Evolutionary conservation across 2,797 vertebrate genomes (phyloP).

Genomic region (Chaetophractus vellerosus): DNA sequence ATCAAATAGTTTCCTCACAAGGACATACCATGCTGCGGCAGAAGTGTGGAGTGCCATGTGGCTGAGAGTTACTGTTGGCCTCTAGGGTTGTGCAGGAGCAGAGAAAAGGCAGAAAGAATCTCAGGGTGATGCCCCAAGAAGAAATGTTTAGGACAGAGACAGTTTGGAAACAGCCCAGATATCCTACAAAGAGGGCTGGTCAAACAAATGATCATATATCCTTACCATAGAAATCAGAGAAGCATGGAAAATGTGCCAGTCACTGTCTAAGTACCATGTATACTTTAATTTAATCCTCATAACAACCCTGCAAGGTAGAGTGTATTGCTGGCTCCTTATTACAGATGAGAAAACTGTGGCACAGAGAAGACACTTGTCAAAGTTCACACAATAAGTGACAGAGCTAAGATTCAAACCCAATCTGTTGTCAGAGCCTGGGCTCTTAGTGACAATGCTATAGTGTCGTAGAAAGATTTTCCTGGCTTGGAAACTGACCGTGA

Average conservation of each 20-base stretch:
- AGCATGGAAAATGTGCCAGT: neutral
- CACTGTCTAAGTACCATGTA: neutral
- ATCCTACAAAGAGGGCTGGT: neutral
- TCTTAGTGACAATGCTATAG: neutral
- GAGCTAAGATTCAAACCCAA: slow-evolving; percentile 39
- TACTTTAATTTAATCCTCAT: neutral
- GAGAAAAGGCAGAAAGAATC: neutral
- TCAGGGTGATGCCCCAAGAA: neutral
- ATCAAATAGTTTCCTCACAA: neutral
- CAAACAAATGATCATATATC: neutral
- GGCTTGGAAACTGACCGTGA: slow-evolving; percentile 40
- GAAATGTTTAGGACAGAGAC: slow-evolving; percentile 14
- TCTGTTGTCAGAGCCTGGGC: neutral
- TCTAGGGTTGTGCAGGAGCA: neutral
- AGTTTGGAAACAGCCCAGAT: slow-evolving; percentile 21
- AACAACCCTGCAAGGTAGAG: neutral
- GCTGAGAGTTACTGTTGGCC: neutral
- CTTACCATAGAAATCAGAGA: neutral
- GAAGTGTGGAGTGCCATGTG: neutral
- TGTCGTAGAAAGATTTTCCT: neutral
- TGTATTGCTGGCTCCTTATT: neutral
- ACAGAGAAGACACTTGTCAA: slow-evolving; percentile 6
- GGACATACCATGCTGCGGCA: neutral
- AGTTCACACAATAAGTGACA: slow-evolving; percentile 30
- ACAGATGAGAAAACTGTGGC: neutral